These are phyloP conservation scores for Himalopsyche kuldschensis DNA, from an alignment of 2,888 invertebrate species.

Conservation along the genomic window DNA sequence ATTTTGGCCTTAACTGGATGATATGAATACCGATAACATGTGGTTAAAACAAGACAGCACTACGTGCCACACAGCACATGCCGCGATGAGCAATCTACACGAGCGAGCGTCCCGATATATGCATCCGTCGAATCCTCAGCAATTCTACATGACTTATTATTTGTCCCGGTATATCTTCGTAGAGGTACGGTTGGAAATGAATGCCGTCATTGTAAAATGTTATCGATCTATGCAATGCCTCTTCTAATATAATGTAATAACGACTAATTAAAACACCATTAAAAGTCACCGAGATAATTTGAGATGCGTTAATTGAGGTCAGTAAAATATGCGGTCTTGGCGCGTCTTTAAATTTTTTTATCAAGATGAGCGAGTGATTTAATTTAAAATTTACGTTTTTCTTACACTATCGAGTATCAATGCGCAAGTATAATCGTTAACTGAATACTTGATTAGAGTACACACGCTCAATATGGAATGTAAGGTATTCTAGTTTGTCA, in stretches of 20 bases:
- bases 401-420: background rate
- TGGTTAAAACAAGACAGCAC: too few relatives aligned
- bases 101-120: too few relatives aligned
- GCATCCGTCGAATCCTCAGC: too few relatives aligned
- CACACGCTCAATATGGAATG: background rate
- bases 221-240: background rate
- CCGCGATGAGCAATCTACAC: too few relatives aligned
- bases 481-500: background rate
- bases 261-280: constrained; percentile 11
- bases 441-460: background rate
- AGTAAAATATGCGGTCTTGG: constrained; percentile 21
- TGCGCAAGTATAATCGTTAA: background rate
- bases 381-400: background rate
- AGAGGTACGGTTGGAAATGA: background rate
- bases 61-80: too few relatives aligned
- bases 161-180: too few relatives aligned
- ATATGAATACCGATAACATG: too few relatives aligned
- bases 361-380: constrained; percentile 6
- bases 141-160: too few relatives aligned
- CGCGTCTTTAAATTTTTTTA: constrained; percentile 11
- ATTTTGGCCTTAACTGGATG: too few relatives aligned
- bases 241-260: background rate
- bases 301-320: constrained; percentile 27
- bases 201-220: background rate
- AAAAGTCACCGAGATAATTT: constrained; percentile 3